phyloP scores from a whole-genome alignment of 2,113 vertebrate species.

The Forbesichthys agassizii region DNA sequence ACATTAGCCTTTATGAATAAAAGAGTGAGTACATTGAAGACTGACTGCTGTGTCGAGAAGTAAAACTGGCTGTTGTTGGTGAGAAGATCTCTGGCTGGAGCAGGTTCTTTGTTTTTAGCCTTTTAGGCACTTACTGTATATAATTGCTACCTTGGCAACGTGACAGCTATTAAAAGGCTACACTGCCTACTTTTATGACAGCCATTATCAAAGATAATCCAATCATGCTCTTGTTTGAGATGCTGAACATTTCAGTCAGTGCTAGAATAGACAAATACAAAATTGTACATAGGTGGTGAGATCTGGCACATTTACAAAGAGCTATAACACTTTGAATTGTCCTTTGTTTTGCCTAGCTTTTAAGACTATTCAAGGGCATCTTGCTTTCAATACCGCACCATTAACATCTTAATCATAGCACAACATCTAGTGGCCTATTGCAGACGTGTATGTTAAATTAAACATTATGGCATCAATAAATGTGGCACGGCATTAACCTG shows the following conservation, averaged over 20 bases:
- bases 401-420: conserved; percentile 62
- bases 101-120: conserved; percentile 35
- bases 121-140: conserved; percentile 34
- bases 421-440: conserved; percentile 72
- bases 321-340: conserved; percentile 15
- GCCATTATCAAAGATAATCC: conserved; percentile 70
- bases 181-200: conserved; percentile 61
- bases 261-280: conserved; percentile 27
- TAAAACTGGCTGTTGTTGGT: too few species aligned
- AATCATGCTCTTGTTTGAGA: conserved; percentile 56
- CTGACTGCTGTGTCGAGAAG: too few species aligned
- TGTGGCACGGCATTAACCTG: conserved; percentile 77
- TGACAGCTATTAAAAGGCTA: conserved; percentile 66
- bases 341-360: conserved; percentile 39
- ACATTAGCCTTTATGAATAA: conserved; percentile 16
- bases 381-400: conserved; percentile 61
- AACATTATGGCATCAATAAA: conserved; percentile 75
- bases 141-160: conserved; percentile 48
- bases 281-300: conserved; percentile 18
- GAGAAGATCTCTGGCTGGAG: conserved; percentile 1
- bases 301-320: neutral
- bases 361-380: conserved; percentile 60
- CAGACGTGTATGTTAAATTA: conserved; percentile 72
- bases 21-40: neutral
- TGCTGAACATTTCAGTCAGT: conserved; percentile 53